Conservation (phyloP, 2,888 invertebrate genomes). For the Philereme transversata region DNA sequence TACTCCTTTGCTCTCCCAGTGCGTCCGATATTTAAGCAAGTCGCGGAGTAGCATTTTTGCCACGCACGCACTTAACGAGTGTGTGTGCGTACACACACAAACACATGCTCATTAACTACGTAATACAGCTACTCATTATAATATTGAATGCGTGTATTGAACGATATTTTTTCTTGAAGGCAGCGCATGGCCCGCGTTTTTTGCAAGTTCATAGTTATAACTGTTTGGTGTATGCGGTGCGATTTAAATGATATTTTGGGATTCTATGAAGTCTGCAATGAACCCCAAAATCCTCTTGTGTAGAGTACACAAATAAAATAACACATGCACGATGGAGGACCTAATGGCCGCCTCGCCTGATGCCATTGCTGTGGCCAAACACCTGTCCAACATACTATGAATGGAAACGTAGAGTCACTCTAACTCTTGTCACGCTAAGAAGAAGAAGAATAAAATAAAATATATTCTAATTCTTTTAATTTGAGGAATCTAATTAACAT, state of each 20-base stretch:
- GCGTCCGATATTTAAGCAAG: slow-evolving; percentile 79
- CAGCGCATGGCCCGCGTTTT: slow-evolving; percentile 42
- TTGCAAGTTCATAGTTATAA: slow-evolving; percentile 24
- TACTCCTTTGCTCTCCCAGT: slow-evolving; percentile 47
- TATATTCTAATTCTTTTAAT: too few species aligned
- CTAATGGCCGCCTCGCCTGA: too few species aligned
- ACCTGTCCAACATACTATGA: too few species aligned
- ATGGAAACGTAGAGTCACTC: too few species aligned
- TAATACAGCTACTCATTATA: slow-evolving; percentile 12
- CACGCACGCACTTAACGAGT: slow-evolving; percentile 69
- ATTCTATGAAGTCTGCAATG: too few species aligned
- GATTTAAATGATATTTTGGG: not conserved
- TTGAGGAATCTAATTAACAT: too few species aligned
- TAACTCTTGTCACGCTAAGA: too few species aligned
- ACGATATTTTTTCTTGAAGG: slow-evolving; percentile 44
- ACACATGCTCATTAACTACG: slow-evolving; percentile 30
- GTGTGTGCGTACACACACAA: slow-evolving; percentile 51
- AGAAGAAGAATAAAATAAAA: too few species aligned
- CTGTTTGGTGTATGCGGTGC: slow-evolving; percentile 4
- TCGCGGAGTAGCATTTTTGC: slow-evolving; percentile 82
- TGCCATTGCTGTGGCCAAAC: too few species aligned
- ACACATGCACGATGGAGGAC: too few species aligned
- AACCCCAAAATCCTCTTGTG: too few species aligned
- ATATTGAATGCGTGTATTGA: slow-evolving; percentile 50
- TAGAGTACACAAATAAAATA: too few species aligned